A percentile compares a stretch with the other conserved stretches of the same genome.
Evolutionary conservation across 2,888 invertebrate species (phyloP).

Genomic region (Scelioninae gen. 1): DNA sequence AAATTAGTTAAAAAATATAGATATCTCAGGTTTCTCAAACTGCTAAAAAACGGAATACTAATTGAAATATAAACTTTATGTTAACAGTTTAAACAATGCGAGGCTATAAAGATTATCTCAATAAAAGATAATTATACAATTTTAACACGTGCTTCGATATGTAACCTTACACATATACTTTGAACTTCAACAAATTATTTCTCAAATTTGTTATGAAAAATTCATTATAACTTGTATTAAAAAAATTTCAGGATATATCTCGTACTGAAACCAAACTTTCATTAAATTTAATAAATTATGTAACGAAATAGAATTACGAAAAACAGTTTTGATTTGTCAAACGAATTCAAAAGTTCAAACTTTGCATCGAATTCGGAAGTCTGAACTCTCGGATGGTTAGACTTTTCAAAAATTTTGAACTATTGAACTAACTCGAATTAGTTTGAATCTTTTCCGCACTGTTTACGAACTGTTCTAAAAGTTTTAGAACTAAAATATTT

Average conservation of each 20-base stretch:
- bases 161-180: no score
- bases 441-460: conserved; percentile 37
- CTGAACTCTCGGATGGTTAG: conserved; percentile 40
- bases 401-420: conserved; percentile 52
- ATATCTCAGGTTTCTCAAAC: no score
- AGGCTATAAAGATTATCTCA: no score
- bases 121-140: no score
- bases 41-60: no score
- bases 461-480: conserved; percentile 30
- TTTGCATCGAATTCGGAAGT: conserved; percentile 53
- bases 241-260: not conserved
- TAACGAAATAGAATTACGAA: conserved; percentile 39
- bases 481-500: conserved; percentile 30
- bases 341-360: conserved; percentile 58
- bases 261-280: conserved; percentile 27
- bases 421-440: conserved; percentile 57
- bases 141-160: no score
- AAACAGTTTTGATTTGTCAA: conserved; percentile 60
- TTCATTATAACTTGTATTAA: not conserved
- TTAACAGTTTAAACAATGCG: no score
- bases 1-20: no score
- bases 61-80: no score
- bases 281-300: conserved; percentile 49
- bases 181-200: no score
- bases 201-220: no score